Evolutionary conservation across 2,888 invertebrate genomes (phyloP), one percentile per base, ranked within the genome.

Genomic region (Mythimna loreyi): DNA sequence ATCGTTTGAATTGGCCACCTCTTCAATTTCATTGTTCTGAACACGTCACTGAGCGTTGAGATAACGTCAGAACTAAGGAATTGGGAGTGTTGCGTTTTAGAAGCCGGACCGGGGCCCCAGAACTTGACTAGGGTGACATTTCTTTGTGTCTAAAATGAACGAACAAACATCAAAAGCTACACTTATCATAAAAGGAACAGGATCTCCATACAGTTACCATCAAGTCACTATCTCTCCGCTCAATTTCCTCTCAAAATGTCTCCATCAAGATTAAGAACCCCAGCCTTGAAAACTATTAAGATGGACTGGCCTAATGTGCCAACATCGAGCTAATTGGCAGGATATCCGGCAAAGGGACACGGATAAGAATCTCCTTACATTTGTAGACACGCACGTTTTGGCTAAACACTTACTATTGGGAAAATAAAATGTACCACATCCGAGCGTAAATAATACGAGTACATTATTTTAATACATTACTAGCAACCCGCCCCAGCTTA

Each of bases 311-410:
- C 58, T 70, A 65, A 76, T 61, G 61, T 76, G 30, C 43, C 25
- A 52, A 57, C 62, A 63, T 68, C 61, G 28, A 50, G 53, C 64
- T 81, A 82, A 81, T 81, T 81, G 60, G 47, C 58, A 52, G 61
- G 61, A 81, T 49, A 43, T 84, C 82, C 82, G 65, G 79, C 64
- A 69, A 23, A 28, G 28, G 65, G 62, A 59, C 69, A 59, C 45
- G 28, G 78, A 81, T 81, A 72, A 63, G 40, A n/a, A 66, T 81
- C 62, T 56, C 5, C 19, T 21, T 49, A 55, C 57, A 62, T 47
- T 77, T 43, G 52, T 25, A 13, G 25, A 19, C 64, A 61, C 72
- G 71, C 61, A 76, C 60, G 36, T 40, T 28, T 47, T 52, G 50
- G 36, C 45, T 57, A n/a, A 45, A n/a, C 43, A 45, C 43, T 19